Base-by-base conservation (phyloP, 2,888 invertebrate species). In the Zygaena filipendulae region DNA sequence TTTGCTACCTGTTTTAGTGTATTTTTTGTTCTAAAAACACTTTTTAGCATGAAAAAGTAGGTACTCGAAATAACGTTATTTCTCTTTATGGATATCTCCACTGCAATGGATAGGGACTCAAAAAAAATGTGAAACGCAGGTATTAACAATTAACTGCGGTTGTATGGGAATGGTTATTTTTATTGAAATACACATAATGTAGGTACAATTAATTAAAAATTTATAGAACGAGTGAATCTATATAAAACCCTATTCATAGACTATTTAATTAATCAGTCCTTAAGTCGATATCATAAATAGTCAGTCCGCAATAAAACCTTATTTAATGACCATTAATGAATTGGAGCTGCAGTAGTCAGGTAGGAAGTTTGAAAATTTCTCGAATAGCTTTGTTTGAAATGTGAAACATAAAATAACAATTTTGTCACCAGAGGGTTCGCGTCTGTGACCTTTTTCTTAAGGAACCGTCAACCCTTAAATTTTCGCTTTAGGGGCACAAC, bases 251-350 rank as follows among this genome's bases (percentile, higher is more conserved):
- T 53, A 59, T 63, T 59, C 56, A 62, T 54, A 56, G 50, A 57
- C 57, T 55, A 53, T 64, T 63, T 58, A 64, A 74, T 75, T 69
- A 70, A 70, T 72, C 64, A 64, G 58, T 45, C 47, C 47, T 40
- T 39, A 35, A 31, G 42, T 46, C 43, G 39, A 43, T 49, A 43
- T 48, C 53, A 66, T 71, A 75, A 71, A 74, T 67, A 59, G 41
- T 53, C 40, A 46, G 45, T 38, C 52, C 46, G 58, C 56, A 56
- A 68, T 72, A 72, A n/a, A 72, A 69, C 49, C 47, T 64, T 61
- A 58, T 66, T 16, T 70, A 70, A 71, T 67, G 53, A 49, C 44
- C 59, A 42, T 56, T 70, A 77, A 75, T 77, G 71, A 74, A 77
- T 75, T 74, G 68, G 66, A 59, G 52, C 53, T 55, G n/a, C 56